phyloP scores from a whole-genome alignment of 2,113 vertebrate genomes.

The Psittacula cyanocephala region DNA sequence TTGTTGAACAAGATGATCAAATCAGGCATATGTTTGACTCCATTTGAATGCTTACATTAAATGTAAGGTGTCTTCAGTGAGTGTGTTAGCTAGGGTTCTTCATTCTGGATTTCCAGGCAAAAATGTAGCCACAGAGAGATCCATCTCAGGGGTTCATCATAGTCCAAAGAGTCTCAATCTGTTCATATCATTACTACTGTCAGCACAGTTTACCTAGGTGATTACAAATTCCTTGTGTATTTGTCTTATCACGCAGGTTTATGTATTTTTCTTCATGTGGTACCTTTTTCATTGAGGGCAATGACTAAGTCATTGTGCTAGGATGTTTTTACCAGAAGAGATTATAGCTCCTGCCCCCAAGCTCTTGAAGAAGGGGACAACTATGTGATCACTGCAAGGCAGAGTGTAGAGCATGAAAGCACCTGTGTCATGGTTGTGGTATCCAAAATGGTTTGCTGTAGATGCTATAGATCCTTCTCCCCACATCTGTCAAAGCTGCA shows the following conservation, averaged over 20 bases:
- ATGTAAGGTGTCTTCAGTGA: not conserved
- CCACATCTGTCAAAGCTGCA: not conserved
- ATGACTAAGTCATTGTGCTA: not conserved
- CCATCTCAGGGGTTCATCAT: not conserved
- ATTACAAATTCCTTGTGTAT: not conserved
- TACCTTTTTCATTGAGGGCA: not conserved
- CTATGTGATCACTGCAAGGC: not conserved
- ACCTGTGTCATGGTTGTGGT: not conserved
- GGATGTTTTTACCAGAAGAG: not conserved
- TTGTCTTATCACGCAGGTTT: not conserved
- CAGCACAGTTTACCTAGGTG: not conserved
- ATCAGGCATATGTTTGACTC: not conserved
- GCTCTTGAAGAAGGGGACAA: not conserved
- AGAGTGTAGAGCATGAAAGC: not conserved
- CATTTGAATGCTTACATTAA: not conserved
- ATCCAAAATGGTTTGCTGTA: not conserved
- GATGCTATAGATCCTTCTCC: not conserved
- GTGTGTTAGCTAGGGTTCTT: not conserved
- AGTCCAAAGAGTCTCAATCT: not conserved
- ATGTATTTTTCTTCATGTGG: not conserved
- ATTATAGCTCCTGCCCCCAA: not conserved
- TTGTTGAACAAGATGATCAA: not conserved
- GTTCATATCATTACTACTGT: not conserved
- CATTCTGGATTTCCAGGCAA: not conserved
- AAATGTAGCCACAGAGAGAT: not conserved